Percentiles rank a stretch among this genome's conserved stretches.
phyloP scores from a whole-genome alignment of 2,888 invertebrate species.

The Leptopilina syphax region DNA sequence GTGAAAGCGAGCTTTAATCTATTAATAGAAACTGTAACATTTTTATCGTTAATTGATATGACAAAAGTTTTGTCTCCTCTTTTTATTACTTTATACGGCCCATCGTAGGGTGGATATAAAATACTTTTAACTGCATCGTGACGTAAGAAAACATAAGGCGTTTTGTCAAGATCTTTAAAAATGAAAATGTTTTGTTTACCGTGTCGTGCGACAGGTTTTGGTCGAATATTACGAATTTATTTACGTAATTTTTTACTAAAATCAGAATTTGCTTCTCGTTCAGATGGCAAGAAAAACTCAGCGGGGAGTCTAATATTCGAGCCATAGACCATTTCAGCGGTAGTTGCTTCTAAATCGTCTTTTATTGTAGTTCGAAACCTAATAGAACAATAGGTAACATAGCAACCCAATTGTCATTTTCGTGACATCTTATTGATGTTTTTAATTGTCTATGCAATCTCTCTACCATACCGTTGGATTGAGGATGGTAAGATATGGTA shows the following conservation, averaged over 20 bases:
- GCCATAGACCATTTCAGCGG: constrained; percentile 3
- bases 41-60: background rate
- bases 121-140: constrained; percentile 3
- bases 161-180: background rate
- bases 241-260: background rate
- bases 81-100: constrained; percentile 38
- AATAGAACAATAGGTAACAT: constrained; percentile 50
- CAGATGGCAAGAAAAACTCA: background rate
- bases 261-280: background rate
- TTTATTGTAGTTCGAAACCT: constrained; percentile 33
- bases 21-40: constrained; percentile 5
- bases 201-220: constrained; percentile 19
- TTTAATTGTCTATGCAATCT: constrained; percentile 44
- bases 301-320: background rate
- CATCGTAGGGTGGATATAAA: constrained; percentile 43
- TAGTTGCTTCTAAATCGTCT: constrained; percentile 20
- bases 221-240: background rate
- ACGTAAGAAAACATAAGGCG: constrained; percentile 39
- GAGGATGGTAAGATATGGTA: constrained; percentile 47
- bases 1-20: background rate
- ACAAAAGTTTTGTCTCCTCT: background rate
- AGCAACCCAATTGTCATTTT: constrained; percentile 45
- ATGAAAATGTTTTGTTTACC: background rate
- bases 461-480: constrained; percentile 55
- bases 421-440: constrained; percentile 39